Conservation (phyloP, 37 sponge, comb jelly and placozoan genomes). For the Theonella swinhoei region DNA sequence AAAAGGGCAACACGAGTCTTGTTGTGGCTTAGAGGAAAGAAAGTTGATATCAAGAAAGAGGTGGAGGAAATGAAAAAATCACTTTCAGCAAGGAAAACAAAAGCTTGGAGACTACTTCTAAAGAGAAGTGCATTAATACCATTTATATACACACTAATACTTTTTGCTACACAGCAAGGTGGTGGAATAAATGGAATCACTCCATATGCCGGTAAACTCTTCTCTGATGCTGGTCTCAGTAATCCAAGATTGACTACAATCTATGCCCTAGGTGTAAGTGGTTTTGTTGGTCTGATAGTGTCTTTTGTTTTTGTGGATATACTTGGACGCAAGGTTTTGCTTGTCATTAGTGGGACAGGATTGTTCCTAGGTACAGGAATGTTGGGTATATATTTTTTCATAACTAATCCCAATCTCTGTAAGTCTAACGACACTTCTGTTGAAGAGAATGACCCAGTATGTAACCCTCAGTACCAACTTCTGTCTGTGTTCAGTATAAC, state of each 20-base stretch:
- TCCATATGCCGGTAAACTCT: constrained; percentile 44
- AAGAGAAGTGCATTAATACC: not conserved
- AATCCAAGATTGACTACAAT: constrained; percentile 7
- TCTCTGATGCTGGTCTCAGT: constrained; percentile 27
- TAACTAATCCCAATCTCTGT: constrained; percentile 16
- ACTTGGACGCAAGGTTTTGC: constrained; percentile 66
- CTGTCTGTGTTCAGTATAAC: constrained; percentile 30
- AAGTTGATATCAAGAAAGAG: constrained; percentile 30
- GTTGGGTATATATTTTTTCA: constrained; percentile 43
- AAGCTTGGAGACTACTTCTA: not conserved
- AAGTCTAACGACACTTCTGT: not conserved
- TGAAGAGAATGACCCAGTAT: not conserved
- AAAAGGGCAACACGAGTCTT: constrained; percentile 25
- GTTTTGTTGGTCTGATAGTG: constrained; percentile 15
- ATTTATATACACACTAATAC: not conserved
- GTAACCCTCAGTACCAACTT: constrained; percentile 1
- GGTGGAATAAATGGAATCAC: constrained; percentile 48
- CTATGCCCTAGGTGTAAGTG: constrained; percentile 28
- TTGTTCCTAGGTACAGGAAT: constrained; percentile 25
- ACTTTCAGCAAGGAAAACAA: not conserved
- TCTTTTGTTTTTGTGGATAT: constrained; percentile 60
- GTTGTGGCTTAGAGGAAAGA: constrained; percentile 48
- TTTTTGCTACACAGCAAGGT: constrained; percentile 40
- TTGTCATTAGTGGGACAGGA: constrained; percentile 34
- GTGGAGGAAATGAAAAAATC: not conserved